Evolutionary conservation across 2,797 vertebrate genomes (phyloP).

Genomic region (Myotis findleyi): DNA sequence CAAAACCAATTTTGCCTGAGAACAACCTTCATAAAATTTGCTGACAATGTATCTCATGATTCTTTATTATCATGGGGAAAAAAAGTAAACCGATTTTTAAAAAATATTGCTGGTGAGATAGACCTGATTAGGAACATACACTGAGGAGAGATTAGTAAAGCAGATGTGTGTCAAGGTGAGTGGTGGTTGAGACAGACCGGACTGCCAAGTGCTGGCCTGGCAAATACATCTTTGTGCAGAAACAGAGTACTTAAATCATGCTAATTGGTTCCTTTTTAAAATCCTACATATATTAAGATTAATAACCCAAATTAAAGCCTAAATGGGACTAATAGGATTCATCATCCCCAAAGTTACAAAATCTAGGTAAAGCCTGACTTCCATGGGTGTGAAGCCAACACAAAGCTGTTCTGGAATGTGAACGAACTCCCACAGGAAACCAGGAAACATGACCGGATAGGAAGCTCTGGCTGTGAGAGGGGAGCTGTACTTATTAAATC

Average conservation of each 20-base stretch:
- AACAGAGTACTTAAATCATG: neutral
- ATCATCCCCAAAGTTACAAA: neutral
- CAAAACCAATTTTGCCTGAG: conserved; percentile 56
- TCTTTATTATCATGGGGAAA: conserved; percentile 58
- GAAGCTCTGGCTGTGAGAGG: neutral
- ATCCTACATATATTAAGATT: conserved; percentile 10
- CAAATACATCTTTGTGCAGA: conserved; percentile 1
- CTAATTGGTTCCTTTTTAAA: neutral
- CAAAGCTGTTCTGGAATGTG: neutral
- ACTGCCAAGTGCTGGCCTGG: neutral
- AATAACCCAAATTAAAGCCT: conserved; percentile 12
- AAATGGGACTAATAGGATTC: neutral
- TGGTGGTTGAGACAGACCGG: neutral
- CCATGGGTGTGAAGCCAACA: neutral
- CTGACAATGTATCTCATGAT: conserved; percentile 74
- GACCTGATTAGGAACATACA: conserved; percentile 77
- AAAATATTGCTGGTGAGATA: conserved; percentile 75
- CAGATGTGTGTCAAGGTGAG: conserved; percentile 52
- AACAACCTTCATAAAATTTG: conserved; percentile 75
- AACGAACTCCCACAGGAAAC: conserved; percentile 4
- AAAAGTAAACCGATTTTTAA: conserved; percentile 73
- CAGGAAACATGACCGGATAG: neutral
- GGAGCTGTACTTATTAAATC: neutral
- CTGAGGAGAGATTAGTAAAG: conserved; percentile 74
- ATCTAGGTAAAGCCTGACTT: neutral